A percentile compares a stretch with the other conserved stretches of the same genome.
These are phyloP conservation scores for Mesembrinibis cayennensis DNA, from an alignment of 2,113 vertebrate species.

Conservation along the genomic window DNA sequence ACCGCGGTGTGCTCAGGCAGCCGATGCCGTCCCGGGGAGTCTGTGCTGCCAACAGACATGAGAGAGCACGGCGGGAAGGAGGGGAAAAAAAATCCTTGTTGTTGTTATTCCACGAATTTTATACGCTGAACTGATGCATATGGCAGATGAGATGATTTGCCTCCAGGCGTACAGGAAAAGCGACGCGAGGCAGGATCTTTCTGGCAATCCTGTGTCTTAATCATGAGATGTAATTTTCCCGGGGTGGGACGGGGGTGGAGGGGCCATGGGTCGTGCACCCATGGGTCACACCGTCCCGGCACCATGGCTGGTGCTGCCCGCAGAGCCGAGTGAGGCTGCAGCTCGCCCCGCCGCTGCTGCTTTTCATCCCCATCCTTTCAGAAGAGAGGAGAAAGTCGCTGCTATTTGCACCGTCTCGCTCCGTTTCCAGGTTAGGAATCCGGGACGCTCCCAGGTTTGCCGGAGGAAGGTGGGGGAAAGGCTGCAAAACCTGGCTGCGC, in stretches of 20 bases:
- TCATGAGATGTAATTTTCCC: not conserved
- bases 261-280: not conserved
- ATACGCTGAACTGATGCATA: not conserved
- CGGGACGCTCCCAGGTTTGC: conserved; percentile 35
- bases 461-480: conserved; percentile 22
- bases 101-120: not conserved
- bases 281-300: not conserved
- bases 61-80: not conserved
- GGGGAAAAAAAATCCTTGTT: not conserved
- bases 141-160: conserved; percentile 52
- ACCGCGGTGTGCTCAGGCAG: not conserved
- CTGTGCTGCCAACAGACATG: not conserved
- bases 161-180: not conserved
- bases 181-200: not conserved
- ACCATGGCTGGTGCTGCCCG: rapidly evolving
- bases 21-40: not conserved
- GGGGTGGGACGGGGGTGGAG: not conserved
- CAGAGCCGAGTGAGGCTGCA: not conserved
- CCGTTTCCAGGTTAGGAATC: conserved; percentile 42
- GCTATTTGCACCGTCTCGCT: not conserved
- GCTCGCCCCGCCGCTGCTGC: rapidly evolving
- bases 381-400: not conserved
- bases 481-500: not conserved
- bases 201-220: not conserved
- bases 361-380: not conserved